Evolutionary conservation across 2,888 invertebrate genomes (phyloP).

Genomic region (Cephalotes varians): DNA sequence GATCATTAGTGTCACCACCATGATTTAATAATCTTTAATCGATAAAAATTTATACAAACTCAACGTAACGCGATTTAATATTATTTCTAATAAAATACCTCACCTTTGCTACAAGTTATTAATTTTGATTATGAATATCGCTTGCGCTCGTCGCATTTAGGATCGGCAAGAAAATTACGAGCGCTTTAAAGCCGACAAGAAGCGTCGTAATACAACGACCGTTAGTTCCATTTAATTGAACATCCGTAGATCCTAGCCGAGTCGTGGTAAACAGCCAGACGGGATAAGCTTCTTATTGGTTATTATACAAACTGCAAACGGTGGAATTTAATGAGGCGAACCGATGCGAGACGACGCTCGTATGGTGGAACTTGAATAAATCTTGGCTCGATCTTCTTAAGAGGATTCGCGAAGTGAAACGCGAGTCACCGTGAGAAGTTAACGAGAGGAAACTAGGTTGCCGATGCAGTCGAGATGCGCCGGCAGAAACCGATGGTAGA

Average conservation of each 20-base stretch:
- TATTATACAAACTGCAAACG: slow-evolving; percentile 52
- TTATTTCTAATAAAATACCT: background rate
- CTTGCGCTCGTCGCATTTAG: background rate
- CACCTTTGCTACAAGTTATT: background rate
- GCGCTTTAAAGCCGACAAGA: slow-evolving; percentile 10
- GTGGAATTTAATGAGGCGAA: slow-evolving; percentile 39
- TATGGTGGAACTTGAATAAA: slow-evolving; percentile 68
- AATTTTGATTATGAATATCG: slow-evolving; percentile 9
- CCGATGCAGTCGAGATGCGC: slow-evolving; percentile 62
- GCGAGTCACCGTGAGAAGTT: slow-evolving; percentile 59
- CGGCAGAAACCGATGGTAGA: slow-evolving; percentile 37
- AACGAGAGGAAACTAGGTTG: slow-evolving; percentile 79
- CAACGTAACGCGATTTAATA: background rate
- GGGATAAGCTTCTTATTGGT: slow-evolving; percentile 30
- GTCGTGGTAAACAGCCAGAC: background rate
- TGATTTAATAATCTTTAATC: background rate
- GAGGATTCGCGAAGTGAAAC: slow-evolving; percentile 61
- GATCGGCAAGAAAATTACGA: slow-evolving; percentile 24
- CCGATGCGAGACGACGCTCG: slow-evolving; percentile 4
- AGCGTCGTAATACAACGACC: slow-evolving; percentile 6
- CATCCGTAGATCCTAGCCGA: slow-evolving; percentile 15
- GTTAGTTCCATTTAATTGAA: slow-evolving; percentile 52
- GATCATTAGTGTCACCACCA: background rate
- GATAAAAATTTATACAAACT: background rate
- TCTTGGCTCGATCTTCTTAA: slow-evolving; percentile 57